Conservation (phyloP, 2,888 invertebrate species). For the Dryobotodes eremita region DNA sequence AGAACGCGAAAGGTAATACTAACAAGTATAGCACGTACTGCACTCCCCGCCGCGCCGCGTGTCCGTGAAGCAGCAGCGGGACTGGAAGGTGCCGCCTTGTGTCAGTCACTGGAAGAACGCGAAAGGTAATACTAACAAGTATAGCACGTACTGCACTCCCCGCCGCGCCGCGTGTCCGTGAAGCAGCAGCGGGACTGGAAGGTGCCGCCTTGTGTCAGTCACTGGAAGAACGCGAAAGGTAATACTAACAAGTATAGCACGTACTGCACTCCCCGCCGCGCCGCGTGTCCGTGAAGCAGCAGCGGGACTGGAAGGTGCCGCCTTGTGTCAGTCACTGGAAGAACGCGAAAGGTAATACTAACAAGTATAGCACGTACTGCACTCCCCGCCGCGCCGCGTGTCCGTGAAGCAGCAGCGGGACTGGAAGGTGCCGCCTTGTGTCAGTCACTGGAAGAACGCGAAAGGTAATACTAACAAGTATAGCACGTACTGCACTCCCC, state of each 20-base stretch:
- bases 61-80: conserved; percentile 99
- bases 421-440: conserved; percentile 99
- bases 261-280: no score
- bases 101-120: conserved; percentile 99
- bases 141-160: conserved; percentile 98
- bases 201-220: conserved; percentile 99
- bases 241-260: background rate
- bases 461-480: conserved; percentile 92
- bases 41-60: conserved; percentile 99
- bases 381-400: no score
- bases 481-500: background rate
- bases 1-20: conserved; percentile 96
- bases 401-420: conserved; percentile 91
- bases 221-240: conserved; percentile 99
- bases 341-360: conserved; percentile 96
- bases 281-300: no score
- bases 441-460: conserved; percentile 99
- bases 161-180: conserved; percentile 98
- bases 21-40: conserved; percentile 94
- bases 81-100: conserved; percentile 99
- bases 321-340: conserved; percentile 99
- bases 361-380: background rate
- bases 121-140: conserved; percentile 91
- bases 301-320: conserved; percentile 99
- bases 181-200: conserved; percentile 99